These are phyloP conservation scores for Amblyopsis hoosieri DNA, from an alignment of 2,797 vertebrate species.

Conservation along the genomic window DNA sequence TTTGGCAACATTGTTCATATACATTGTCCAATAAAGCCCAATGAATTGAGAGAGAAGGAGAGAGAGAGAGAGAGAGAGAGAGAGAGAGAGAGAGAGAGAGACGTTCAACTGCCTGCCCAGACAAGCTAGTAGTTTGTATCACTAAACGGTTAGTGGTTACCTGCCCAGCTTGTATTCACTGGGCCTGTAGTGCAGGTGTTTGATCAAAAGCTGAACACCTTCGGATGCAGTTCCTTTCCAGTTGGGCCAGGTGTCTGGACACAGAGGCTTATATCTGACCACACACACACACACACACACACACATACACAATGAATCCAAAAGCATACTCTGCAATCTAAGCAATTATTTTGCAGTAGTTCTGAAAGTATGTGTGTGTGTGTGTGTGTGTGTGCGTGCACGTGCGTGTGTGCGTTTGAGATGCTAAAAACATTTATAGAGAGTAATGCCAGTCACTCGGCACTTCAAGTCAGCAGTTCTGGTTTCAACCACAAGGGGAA, in stretches of 20 bases:
- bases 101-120: neutral
- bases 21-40: too few relatives aligned
- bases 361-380: too few relatives aligned
- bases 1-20: too few relatives aligned
- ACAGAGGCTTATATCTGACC: conserved; percentile 90
- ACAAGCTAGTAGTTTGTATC: neutral
- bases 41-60: too few relatives aligned
- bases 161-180: conserved; percentile 94
- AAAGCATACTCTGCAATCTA: neutral
- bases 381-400: too few relatives aligned
- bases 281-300: conserved; percentile 2
- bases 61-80: too few relatives aligned
- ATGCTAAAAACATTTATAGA: too few relatives aligned
- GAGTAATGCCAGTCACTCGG: too few relatives aligned
- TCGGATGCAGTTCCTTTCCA: conserved; percentile 88
- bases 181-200: conserved; percentile 87
- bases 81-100: neutral
- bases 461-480: too few relatives aligned
- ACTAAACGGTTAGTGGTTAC: conserved; percentile 60
- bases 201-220: conserved; percentile 86
- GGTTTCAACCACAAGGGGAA: too few relatives aligned
- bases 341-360: too few relatives aligned
- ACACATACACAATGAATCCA: neutral
- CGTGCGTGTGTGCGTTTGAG: too few relatives aligned
- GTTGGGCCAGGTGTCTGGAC: conserved; percentile 94